Base-by-base conservation (phyloP, 2,888 invertebrate genomes). In the Antheraea assamensis region DNA sequence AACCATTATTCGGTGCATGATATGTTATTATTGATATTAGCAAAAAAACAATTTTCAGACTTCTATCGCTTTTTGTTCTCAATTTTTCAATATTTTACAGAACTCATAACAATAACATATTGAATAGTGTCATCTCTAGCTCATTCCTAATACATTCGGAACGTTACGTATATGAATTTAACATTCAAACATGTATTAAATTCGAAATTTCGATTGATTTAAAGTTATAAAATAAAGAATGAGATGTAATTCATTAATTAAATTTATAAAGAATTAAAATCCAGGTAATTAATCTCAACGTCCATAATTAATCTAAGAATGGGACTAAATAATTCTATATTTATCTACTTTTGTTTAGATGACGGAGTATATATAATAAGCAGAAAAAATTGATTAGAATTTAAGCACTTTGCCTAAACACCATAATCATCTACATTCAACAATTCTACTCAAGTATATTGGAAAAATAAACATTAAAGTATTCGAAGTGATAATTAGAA, bases 1-100 rank as follows among this genome's bases (percentile, higher is more conserved):
- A 52, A 71, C 47, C 35, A 52, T 73, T 35, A 35, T 73, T 72
- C 64, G 71, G 71, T 71, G 71, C 73, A 73, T 73, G 73, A 73
- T 73, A 73, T 73, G 73, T 73, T 19, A 64, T 30, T 66, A 30
- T 64, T 30, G n/a, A 64, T 70, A n/a, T 49, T 64, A 71, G 30
- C 61, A 71, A 71, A 64, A 30, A 31, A 7, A 42, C 10, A 71
- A 64, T 64, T 64, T 35, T 64, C 61, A 4, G 30, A 64, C n/a
- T 64, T 30, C 30, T 17, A 30, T 64, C 3, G 27, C 1, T 61
- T 17, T n/a, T 64, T 27, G 1, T 27, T 21, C 1, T 64, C 27
- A 4, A 21, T 30, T 27, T 17, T n/a, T n/a, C n/a, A n/a, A n/a
- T n/a, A n/a, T n/a, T n/a, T n/a, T n/a, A n/a, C n/a, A n/a, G n/a